Evolutionary conservation across 2,113 vertebrate species (phyloP), one percentile per base, ranked within the genome.

Genomic region (Nannospalax galili): DNA sequence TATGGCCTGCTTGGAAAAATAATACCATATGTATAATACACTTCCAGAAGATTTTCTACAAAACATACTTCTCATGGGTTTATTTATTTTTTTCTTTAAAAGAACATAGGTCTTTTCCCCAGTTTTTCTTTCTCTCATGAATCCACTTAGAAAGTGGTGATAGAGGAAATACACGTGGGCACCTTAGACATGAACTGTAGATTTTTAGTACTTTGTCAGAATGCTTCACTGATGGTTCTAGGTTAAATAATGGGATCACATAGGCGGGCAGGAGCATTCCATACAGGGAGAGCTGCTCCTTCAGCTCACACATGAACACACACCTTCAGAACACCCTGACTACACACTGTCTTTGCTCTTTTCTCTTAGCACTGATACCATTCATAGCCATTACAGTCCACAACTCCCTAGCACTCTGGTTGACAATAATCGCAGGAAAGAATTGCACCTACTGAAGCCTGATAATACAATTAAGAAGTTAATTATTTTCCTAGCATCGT

Each of bases 381-480:
- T 98, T 97, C 98, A 98, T 97, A 98, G 88, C 94, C 97, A 98
- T 98, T 98, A 97, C 97, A 96, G 95, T 97, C 98, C 97, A 98
- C 96, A 95, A 93, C 96, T 97, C 96, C 97, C 97, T 93, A 12
- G 91, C 90, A 93, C 93, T 77, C 87, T 97, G 95, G 95, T 94
- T 73, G 80, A 93, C 92, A 97, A 91, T 89, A 95, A 96, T 97
- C 88, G 97, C 97, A 97, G 30, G 93, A 97, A 98, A 97, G 89
- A 97, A 97, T 97, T 97, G 92, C 92, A 96, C 97, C 96, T 97
- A 92, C 90, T 98, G 95, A 97, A 97, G 97, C 84, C 96, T 95
- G 94, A 97, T 98, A 98, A 96, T 95, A 96, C 96, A 97, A 98
- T 98, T 90, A 95, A 97, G 88, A 97, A 97, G 97, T 94, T 96